Base-by-base conservation (phyloP, 2,797 vertebrate genomes). In the Acrossocheilus fasciatus region DNA sequence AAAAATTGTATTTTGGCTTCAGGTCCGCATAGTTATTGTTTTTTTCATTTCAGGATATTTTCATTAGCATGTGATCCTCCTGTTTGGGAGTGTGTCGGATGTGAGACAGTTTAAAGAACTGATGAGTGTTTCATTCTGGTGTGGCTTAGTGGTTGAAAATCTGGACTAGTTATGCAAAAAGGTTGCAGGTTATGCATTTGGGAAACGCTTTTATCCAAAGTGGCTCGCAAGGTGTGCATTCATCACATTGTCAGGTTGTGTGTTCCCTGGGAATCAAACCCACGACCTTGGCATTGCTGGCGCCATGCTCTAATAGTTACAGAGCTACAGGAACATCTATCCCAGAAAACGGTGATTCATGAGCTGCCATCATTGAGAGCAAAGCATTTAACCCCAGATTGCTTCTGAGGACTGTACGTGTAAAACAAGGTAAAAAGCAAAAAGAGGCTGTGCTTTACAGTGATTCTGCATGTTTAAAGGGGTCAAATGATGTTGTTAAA, bases 321-420 rank as follows among this genome's bases (percentile, higher is more conserved):
- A 68, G 30, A 36, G 36, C 72, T 47, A 75, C 54, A 26, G 36
- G 14, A 62, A 43, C 54, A 72, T 57, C 9, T 59, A 83, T 6
- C 69, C 20, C 54, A 85, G 85, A 81, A 81, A 82, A 30, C 43
- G 54, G n/a, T 83, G 69, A 59, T 72, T 73, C 52, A 57, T 59
- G 39, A 43, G 54, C 83, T 84, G 84, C 39, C 64, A 54, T 43
- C 50, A 73, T 36, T 79, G 47, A 85, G 70, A 62, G 69, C 69
- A 83, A 30, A 83, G 54, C 52, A 74, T 52, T 83, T 83, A 45
- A 83, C 81, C 54, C 23, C 17, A 2, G 3, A 43, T 26, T 45
- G 17, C 52, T 45, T 88, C 64, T 86, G 73, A 91, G 91, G 3
- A 90, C 86, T 77, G 89, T 81, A 83, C 87, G 6, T 81, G 84